Evolutionary conservation across 2,888 invertebrate species (phyloP), one percentile per base, ranked within the genome.

Genomic region (Shargacucullia verbasci): DNA sequence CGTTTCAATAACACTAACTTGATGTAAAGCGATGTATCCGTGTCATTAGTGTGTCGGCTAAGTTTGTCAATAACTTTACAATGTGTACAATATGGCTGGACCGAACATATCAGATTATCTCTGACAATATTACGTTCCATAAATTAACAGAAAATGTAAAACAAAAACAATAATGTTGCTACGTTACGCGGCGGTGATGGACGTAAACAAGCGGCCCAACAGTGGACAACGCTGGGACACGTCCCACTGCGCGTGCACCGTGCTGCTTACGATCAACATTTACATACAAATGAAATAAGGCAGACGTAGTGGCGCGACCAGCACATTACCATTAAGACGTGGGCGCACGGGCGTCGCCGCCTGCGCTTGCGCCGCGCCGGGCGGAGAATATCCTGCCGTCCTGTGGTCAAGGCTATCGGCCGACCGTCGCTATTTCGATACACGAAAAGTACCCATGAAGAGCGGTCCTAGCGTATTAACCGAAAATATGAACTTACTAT

Each of bases 91-190:
- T 29, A 38, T 39, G 31, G 25, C 5, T 10, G 11, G 1, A n/a
- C 39, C 20, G 8, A 20, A 39, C 3, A 39, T 38, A 44, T 44
- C 31, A 13, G 33, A 45, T 39, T 4, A 33, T 4, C 15, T 39
- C 31, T 10, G n/a, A 40, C 12, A 27, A 33, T 25, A 29, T 13
- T 37, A 35, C 15, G 8, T 25, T 34, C 10, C 3, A 38, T 10
- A 38, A 9, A 27, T 25, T 29, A 34, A 20, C n/a, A 9, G 7
- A 33, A 38, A 44, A 53, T 50, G 41, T 54, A 33, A 46, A 61
- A 39, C 45, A 40, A 37, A 48, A 64, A 38, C 44, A 54, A 52
- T 63, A 57, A 57, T 33, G 8, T 40, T 38, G 9, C 13, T 9
- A 37, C 10, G 33, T 44, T 56, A 37, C 33, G 33, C 41, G 7